Conservation (phyloP, 2,888 invertebrate genomes). For the Papilio gigon region DNA sequence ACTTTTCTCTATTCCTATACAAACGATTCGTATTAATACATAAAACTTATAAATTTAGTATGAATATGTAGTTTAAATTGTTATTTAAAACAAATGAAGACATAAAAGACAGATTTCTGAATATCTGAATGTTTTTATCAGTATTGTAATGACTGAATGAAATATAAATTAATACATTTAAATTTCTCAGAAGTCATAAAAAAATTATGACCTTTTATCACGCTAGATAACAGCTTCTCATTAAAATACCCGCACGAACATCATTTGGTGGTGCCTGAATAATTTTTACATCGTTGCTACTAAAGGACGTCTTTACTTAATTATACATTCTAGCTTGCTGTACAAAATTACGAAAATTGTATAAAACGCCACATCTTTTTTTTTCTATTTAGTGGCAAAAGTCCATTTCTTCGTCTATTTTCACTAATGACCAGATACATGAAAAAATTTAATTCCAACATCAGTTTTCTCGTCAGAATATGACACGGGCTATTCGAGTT, state of each 20-base stretch:
- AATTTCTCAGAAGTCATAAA: constrained; percentile 37
- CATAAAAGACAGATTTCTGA: neutral
- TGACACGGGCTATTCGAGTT: no score
- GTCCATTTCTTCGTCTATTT: neutral
- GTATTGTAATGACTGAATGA: constrained; percentile 10
- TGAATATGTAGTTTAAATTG: no score
- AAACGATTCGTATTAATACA: no score
- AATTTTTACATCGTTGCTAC: constrained; percentile 29
- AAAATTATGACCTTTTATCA: constrained; percentile 38
- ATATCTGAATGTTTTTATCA: constrained; percentile 10
- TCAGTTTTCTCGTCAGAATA: no score
- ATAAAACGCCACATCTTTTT: neutral
- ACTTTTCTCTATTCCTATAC: no score
- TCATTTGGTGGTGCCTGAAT: constrained; percentile 28
- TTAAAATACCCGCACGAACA: constrained; percentile 39
- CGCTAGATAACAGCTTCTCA: constrained; percentile 38
- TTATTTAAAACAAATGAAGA: constrained; percentile 13
- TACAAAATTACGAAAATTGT: constrained; percentile 2
- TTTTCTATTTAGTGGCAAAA: neutral
- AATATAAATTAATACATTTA: constrained; percentile 36
- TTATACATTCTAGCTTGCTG: neutral
- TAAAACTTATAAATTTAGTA: no score
- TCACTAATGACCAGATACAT: no score
- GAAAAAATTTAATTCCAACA: no score
- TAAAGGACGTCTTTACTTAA: neutral